These are phyloP conservation scores for Dermatemys mawii DNA, from an alignment of 2,113 vertebrate genomes.

Conservation along the genomic window DNA sequence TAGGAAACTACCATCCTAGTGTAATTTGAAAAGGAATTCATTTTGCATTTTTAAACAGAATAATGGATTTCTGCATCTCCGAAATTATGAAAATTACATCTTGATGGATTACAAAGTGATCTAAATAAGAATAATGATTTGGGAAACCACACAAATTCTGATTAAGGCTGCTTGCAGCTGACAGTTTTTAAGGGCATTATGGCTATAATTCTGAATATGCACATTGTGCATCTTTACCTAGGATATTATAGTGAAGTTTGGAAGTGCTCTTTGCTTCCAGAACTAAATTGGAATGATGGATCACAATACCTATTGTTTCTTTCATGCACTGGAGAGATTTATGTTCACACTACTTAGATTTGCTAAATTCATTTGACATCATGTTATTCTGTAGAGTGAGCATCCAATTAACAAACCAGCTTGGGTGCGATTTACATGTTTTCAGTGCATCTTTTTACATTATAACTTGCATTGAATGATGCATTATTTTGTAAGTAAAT, in stretches of 20 bases:
- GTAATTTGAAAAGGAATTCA: background rate
- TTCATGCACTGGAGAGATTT: background rate
- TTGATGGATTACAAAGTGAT: accelerated
- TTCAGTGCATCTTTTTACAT: background rate
- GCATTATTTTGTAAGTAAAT: background rate
- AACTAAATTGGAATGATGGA: background rate
- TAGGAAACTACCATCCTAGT: accelerated
- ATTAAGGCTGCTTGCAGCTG: background rate
- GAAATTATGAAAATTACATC: background rate
- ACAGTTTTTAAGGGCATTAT: accelerated
- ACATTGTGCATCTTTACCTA: background rate
- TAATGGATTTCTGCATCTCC: accelerated
- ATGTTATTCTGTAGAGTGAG: background rate
- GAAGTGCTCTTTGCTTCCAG: background rate
- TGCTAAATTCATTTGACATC: background rate
- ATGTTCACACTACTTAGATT: background rate
- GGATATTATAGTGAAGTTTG: background rate
- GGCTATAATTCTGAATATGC: background rate
- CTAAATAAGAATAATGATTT: background rate
- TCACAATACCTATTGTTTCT: accelerated
- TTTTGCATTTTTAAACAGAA: background rate
- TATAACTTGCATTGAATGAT: background rate
- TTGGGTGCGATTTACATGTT: background rate
- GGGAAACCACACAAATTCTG: background rate
- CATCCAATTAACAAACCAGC: accelerated